Base-by-base conservation (phyloP, 2,113 vertebrate species). In the Brachypodius melanocephalos region DNA sequence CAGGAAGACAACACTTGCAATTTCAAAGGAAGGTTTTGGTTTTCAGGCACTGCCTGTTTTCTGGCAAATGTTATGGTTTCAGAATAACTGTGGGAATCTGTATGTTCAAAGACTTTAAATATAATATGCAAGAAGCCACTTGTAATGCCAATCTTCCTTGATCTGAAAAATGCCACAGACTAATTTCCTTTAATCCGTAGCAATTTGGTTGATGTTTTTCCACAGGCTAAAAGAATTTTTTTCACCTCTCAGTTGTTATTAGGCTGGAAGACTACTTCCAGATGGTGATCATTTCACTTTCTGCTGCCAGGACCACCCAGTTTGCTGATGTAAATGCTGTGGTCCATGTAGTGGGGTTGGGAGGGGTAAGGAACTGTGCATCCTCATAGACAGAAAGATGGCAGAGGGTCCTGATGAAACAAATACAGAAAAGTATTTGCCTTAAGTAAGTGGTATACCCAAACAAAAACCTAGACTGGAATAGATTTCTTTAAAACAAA, bases 181-280 rank as follows among this genome's bases (percentile, higher is more conserved):
- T 1, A 11, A 46, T 92, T 95, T 86, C 43, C 84, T 87, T 81
- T 92, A 87, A 93, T 93, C 73, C 1, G 4, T 40, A 68, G 78
- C 49, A 88, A 20, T 82, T 81, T 59, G 40, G 20, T 63, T 95
- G 62, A 49, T 91, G 63, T 66, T 63, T 92, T 88, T 90, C 68
- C 63, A 63, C 14, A 40, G 68, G 51, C 52, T 61, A 63, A 83
- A 89, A 43, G 19, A 52, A 28, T n/a, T 45, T 58, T 75, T 93
- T 92, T 26, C 51, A 75, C 69, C 28, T 92, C 72, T 81, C 49
- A 75, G 81, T 62, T 84, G 68, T 88, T 92, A 31, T 5, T 86
- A 43, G 73, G 17, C 69, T 92, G 77, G 62, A 80, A 92, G 73
- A 68, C 58, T 63, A 57, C 26, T 89, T 96, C 87, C 91, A 95